Evolutionary conservation across 2,888 invertebrate species (phyloP), one percentile per base, ranked within the genome.

Genomic region (Melanophora roralis): DNA sequence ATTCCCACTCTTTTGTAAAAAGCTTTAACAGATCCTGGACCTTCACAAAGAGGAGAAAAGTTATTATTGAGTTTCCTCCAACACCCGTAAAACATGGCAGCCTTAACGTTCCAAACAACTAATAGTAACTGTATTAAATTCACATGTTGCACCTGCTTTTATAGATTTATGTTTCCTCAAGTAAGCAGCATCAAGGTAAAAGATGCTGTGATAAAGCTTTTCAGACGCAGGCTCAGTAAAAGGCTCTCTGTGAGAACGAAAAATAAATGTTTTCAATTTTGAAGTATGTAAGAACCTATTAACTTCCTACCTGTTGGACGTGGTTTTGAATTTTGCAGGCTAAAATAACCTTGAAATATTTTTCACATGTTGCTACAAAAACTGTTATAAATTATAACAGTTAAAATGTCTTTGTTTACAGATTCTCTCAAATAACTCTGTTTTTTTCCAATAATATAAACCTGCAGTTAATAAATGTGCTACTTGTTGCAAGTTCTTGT

Each of bases 121-220:
- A 79, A 79, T 71, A 72, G 67, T 71, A 76, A 79, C 75, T 79
- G 79, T 79, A 53, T 76, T 79, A 60, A 49, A 76, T 67, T 71
- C 65, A 72, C 79, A 40, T 76, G 75, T 71, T 79, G 75, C 75
- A 76, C 65, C 71, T 75, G 60, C 79, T 76, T 79, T 79, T 79
- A 79, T 79, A 76, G 79, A 79, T 62, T 79, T 69, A n/a, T 9
- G 23, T 57, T 27, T n/a, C 19, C 32, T 9, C 27, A 45, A 45
- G n/a, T 11, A 7, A 8, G 16, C 0, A 49, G 32, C 19, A 72
- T 65, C 75, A 79, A 79, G 79, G 79, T 71, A 79, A 79, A 69
- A 38, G 69, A 79, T 71, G 79, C 75, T 79, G 79, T 53, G 14
- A 1, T 5, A 12, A 49, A 73, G 47, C 55, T 68, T 60, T 21